These are phyloP conservation scores for Pristionchus arcanus DNA, from an alignment of 2,888 invertebrate genomes.

Conservation along the genomic window DNA sequence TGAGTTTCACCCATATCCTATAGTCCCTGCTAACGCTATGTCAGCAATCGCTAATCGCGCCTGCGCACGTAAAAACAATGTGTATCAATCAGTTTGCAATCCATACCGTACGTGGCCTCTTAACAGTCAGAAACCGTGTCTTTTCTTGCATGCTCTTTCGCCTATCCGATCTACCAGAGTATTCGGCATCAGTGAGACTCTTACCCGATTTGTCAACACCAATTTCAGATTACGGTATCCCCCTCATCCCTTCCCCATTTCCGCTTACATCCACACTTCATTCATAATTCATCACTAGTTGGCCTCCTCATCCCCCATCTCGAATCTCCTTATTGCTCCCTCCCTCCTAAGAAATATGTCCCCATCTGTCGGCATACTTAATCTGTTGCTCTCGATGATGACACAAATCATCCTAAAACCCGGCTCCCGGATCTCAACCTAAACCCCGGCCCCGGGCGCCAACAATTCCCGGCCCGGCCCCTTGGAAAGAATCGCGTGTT, in stretches of 20 bases:
- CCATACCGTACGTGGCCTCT: too few species aligned
- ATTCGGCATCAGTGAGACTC: too few species aligned
- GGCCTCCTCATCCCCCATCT: too few species aligned
- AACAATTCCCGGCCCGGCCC: background rate
- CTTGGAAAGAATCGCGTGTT: slow-evolving; percentile 30
- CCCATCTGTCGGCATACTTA: slow-evolving; percentile 48
- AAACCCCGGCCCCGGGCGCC: background rate
- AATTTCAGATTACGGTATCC: background rate
- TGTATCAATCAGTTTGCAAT: too few species aligned
- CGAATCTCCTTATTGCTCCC: background rate
- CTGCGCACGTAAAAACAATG: too few species aligned
- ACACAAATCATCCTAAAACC: background rate
- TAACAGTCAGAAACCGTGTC: too few species aligned
- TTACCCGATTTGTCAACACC: background rate
- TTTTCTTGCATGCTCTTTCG: too few species aligned
- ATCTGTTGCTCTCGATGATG: slow-evolving; percentile 32
- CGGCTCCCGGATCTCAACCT: background rate
- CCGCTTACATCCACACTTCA: slow-evolving; percentile 37
- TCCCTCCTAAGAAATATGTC: background rate
- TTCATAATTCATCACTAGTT: slow-evolving; percentile 25
- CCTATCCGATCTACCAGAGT: too few species aligned
- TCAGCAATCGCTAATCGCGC: background rate
- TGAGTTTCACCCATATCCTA: background rate
- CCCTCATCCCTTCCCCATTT: background rate
- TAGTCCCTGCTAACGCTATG: background rate